phyloP scores from a whole-genome alignment of 2,797 vertebrate genomes.

The Helostoma temminkii region DNA sequence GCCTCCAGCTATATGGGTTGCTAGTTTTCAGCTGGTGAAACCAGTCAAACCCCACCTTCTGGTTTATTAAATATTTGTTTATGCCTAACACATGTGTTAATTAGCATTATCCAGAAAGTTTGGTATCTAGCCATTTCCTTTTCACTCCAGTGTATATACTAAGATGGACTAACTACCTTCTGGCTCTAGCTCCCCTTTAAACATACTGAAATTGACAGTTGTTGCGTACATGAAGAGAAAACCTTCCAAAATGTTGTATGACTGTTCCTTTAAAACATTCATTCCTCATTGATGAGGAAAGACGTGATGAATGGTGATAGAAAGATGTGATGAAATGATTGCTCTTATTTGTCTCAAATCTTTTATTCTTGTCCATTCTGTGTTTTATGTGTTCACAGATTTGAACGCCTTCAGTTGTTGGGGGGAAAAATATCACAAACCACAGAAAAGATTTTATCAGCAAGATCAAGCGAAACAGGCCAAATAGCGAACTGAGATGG shows the following conservation, averaged over 20 bases:
- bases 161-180: neutral
- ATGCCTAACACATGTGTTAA: neutral
- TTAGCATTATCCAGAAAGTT: neutral
- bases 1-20: neutral
- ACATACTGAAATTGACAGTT: neutral
- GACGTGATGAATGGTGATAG: no score
- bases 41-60: neutral
- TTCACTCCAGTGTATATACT: neutral
- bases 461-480: slow-evolving; percentile 43
- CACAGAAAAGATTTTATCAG: slow-evolving; percentile 37
- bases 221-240: neutral
- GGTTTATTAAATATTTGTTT: slow-evolving; percentile 1
- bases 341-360: slow-evolving; percentile 16
- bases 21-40: neutral
- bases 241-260: slow-evolving; percentile 7
- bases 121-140: neutral
- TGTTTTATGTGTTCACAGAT: slow-evolving; percentile 72
- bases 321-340: slow-evolving; percentile 5
- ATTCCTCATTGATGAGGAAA: slow-evolving; percentile 5
- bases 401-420: slow-evolving; percentile 49
- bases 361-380: slow-evolving; percentile 45
- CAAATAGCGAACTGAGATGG: slow-evolving; percentile 57
- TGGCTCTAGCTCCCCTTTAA: neutral
- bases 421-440: slow-evolving; percentile 47
- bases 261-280: neutral